Percentiles rank a stretch among this genome's conserved stretches.
phyloP scores from a whole-genome alignment of 2,888 invertebrate species.

The Vannuccia rotundouncinata region DNA sequence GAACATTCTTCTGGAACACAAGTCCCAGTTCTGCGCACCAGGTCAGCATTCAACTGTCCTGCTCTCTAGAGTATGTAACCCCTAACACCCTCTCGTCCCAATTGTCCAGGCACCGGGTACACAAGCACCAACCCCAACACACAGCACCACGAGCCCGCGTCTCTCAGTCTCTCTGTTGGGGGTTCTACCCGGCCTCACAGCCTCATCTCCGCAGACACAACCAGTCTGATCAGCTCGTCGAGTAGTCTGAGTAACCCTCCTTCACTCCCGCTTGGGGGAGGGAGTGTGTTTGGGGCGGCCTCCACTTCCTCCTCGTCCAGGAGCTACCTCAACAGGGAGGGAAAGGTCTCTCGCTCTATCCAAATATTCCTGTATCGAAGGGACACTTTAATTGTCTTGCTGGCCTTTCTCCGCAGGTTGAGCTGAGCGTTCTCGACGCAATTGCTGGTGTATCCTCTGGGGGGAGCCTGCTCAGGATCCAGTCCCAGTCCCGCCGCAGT shows the following conservation, averaged over 20 bases:
- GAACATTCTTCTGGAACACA: constrained; percentile 46
- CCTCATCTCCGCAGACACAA: neutral
- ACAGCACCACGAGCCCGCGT: neutral
- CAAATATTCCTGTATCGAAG: too few species aligned
- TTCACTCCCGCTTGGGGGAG: neutral
- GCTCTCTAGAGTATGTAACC: too few species aligned
- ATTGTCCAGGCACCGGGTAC: neutral
- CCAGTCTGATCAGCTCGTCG: neutral
- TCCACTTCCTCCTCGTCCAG: neutral
- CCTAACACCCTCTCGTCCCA: too few species aligned
- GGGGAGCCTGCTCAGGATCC: neutral
- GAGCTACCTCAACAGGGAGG: constrained; percentile 1
- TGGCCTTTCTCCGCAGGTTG: neutral
- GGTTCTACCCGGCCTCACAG: neutral
- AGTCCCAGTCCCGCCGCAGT: neutral
- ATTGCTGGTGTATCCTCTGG: constrained; percentile 24
- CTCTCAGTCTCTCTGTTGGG: neutral
- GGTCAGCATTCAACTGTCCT: neutral
- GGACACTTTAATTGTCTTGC: too few species aligned
- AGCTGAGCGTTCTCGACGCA: constrained; percentile 1
- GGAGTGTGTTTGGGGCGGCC: neutral
- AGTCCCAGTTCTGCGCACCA: constrained; percentile 25
- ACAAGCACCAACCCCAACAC: neutral
- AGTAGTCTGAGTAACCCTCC: neutral
- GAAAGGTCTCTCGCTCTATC: neutral